Conservation (phyloP, 2,888 invertebrate genomes). For the Philereme transversata region DNA sequence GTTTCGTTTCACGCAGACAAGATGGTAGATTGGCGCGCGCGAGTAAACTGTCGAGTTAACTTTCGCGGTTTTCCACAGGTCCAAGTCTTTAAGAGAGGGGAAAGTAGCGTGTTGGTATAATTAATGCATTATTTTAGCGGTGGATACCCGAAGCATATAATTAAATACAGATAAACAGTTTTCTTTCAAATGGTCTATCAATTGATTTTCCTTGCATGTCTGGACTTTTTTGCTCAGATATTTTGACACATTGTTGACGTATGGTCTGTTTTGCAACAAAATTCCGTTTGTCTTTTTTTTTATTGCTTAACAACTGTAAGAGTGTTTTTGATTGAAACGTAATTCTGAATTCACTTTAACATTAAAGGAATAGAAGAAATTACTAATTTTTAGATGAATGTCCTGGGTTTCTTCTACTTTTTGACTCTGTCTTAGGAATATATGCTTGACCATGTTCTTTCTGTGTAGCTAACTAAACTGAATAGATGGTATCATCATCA, state of each 20-base stretch:
- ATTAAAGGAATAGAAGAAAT: too few relatives aligned
- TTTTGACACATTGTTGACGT: conserved; percentile 24
- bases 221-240: conserved; percentile 15
- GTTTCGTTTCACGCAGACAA: conserved; percentile 52
- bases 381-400: too few relatives aligned
- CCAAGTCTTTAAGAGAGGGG: conserved; percentile 61
- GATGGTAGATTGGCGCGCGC: conserved; percentile 51
- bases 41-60: conserved; percentile 60
- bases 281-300: conserved; percentile 8
- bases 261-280: conserved; percentile 14
- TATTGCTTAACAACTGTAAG: conserved; percentile 13
- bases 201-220: conserved; percentile 18
- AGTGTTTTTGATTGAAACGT: conserved; percentile 13
- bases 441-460: too few relatives aligned
- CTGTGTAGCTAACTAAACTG: too few relatives aligned
- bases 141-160: conserved; percentile 52
- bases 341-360: neutral
- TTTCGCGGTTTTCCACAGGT: conserved; percentile 74
- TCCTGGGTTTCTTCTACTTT: too few relatives aligned
- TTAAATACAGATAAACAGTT: conserved; percentile 53
- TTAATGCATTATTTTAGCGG: conserved; percentile 69
- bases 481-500: too few relatives aligned
- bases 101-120: conserved; percentile 72
- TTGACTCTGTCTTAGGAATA: too few relatives aligned
- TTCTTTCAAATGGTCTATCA: conserved; percentile 21